Conservation (phyloP, 2,113 vertebrate genomes). For the Scomber scombrus region DNA sequence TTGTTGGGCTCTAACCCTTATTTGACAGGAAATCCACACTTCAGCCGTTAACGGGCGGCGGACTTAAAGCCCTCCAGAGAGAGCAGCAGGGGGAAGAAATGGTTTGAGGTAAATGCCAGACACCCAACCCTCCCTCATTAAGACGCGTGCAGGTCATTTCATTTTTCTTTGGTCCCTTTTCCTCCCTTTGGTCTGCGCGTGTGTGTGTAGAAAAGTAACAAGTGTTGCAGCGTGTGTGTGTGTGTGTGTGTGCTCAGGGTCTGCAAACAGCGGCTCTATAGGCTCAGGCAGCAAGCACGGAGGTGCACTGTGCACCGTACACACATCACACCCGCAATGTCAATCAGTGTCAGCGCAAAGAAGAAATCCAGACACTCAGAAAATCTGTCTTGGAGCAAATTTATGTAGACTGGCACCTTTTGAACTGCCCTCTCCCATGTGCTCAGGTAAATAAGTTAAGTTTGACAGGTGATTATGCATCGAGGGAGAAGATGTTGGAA, state of each 20-base stretch:
- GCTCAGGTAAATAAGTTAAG: constrained; percentile 71
- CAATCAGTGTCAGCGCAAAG: constrained; percentile 76
- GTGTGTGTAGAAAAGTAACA: constrained; percentile 48
- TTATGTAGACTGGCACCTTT: constrained; percentile 65
- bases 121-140: constrained; percentile 77
- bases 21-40: constrained; percentile 86
- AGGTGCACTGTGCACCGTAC: constrained; percentile 32
- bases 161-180: constrained; percentile 66
- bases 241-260: constrained; percentile 33
- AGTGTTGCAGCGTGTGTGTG: constrained; percentile 72
- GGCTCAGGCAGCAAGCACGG: constrained; percentile 48
- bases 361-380: constrained; percentile 76
- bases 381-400: constrained; percentile 52
- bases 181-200: constrained; percentile 58
- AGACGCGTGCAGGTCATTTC: constrained; percentile 79
- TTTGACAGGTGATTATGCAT: constrained; percentile 76
- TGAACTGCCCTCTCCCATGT: constrained; percentile 69
- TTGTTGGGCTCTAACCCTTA: constrained; percentile 82
- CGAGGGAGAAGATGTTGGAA: constrained; percentile 64
- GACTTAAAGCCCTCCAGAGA: constrained; percentile 81
- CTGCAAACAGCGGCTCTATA: constrained; percentile 24
- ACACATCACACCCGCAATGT: constrained; percentile 64
- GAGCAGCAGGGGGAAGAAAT: constrained; percentile 64
- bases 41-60: constrained; percentile 81
- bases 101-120: constrained; percentile 79